Evolutionary conservation across 1,140 invertebrate genomes (phyloP).

Genomic region (Papilio polytes): DNA sequence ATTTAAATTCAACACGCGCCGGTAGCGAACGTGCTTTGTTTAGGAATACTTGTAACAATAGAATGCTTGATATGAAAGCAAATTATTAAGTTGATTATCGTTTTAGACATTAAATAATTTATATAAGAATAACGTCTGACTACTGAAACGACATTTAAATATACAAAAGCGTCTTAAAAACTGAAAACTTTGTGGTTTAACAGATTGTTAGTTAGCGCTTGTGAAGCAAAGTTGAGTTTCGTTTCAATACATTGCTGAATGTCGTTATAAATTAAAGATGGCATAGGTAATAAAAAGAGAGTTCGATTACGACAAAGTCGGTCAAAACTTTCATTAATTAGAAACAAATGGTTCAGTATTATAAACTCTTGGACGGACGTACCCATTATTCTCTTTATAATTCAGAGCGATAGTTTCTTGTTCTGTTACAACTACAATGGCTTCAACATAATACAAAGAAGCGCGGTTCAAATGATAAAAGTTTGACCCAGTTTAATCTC

Average conservation of each 20-base stretch:
- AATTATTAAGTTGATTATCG: background rate
- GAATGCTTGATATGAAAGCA: constrained; percentile 14
- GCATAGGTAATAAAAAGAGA: too few species aligned
- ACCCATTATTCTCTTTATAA: constrained; percentile 18
- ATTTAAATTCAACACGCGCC: constrained; percentile 17
- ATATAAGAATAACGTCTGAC: background rate
- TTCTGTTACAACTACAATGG: constrained; percentile 14
- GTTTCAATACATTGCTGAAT: too few species aligned
- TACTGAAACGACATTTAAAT: background rate
- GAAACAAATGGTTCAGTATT: background rate
- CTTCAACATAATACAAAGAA: constrained; percentile 16
- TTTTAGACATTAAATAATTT: constrained; percentile 19
- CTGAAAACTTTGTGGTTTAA: too few species aligned
- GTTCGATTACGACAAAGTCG: too few species aligned
- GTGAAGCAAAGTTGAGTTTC: too few species aligned
- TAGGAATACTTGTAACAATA: constrained; percentile 12
- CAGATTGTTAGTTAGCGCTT: too few species aligned
- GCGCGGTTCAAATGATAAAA: constrained; percentile 15
- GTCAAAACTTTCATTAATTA: background rate
- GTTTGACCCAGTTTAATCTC: constrained; percentile 13
- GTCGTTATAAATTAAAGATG: too few species aligned
- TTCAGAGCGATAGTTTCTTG: constrained; percentile 17
- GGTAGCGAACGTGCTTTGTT: constrained; percentile 8
- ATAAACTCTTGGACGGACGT: background rate
- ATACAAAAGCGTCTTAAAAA: too few species aligned